phyloP scores from a whole-genome alignment of 1,140 invertebrate genomes.

The Caenorhabditis latens region DNA sequence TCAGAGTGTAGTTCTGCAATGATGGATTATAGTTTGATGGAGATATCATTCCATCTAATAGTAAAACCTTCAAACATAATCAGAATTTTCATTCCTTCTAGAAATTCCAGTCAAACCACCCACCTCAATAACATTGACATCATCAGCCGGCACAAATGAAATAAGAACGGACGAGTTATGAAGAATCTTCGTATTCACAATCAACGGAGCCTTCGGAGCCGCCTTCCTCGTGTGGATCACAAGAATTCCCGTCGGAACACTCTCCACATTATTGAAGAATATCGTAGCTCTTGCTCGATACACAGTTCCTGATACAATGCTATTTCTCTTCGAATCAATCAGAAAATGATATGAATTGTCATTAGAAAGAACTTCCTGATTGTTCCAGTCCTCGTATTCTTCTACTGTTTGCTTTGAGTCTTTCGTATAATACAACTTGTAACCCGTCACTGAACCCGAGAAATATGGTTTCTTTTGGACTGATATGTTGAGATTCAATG shows the following conservation, averaged over 20 bases:
- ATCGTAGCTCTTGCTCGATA: slow-evolving; percentile 33
- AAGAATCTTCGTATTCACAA: slow-evolving; percentile 23
- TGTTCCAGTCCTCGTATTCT: slow-evolving; percentile 24
- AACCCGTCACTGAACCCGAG: slow-evolving; percentile 11
- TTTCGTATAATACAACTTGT: slow-evolving; percentile 50
- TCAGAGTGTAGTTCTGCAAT: slow-evolving; percentile 58
- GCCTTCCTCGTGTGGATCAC: slow-evolving; percentile 4
- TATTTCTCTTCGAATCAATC: slow-evolving; percentile 10
- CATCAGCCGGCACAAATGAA: slow-evolving; percentile 46
- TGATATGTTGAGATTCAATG: neutral
- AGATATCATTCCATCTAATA: too few relatives aligned
- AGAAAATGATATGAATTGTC: slow-evolving; percentile 22
- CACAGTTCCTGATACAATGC: neutral
- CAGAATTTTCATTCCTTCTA: too few relatives aligned
- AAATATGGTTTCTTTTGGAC: slow-evolving; percentile 40
- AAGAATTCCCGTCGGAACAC: slow-evolving; percentile 14
- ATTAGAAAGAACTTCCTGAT: slow-evolving; percentile 9
- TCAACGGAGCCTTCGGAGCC: slow-evolving; percentile 34
- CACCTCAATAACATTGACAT: slow-evolving; percentile 33
- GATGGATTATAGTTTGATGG: neutral
- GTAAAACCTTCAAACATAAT: too few relatives aligned
- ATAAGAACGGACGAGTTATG: slow-evolving; percentile 7
- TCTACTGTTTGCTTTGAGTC: neutral
- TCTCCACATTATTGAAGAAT: slow-evolving; percentile 50
- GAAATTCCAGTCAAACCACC: neutral